A percentile compares a stretch with the other conserved stretches of the same genome.
phyloP scores from a whole-genome alignment of 2,888 invertebrate species.

The Ophion obscuratus region DNA sequence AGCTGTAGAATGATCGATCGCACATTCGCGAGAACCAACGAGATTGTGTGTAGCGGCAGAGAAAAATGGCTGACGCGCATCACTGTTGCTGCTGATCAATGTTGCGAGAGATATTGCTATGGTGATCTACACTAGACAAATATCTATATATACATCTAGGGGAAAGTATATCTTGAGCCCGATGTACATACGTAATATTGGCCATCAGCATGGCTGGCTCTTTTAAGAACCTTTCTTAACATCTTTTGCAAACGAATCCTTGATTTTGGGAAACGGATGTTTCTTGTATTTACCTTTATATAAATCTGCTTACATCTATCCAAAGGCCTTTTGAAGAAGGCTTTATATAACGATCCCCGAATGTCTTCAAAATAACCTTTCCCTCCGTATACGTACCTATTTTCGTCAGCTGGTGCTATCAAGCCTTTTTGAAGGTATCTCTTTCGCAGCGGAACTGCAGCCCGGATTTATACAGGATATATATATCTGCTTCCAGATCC shows the following conservation, averaged over 20 bases:
- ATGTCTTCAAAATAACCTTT: not conserved
- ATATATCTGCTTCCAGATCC: not conserved
- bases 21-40: constrained; percentile 18
- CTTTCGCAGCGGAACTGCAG: not conserved
- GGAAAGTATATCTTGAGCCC: not conserved
- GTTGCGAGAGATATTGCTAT: constrained; percentile 53
- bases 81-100: constrained; percentile 52
- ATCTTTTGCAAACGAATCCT: not conserved
- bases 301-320: not conserved
- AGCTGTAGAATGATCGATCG: constrained; percentile 52
- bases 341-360: not conserved
- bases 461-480: not conserved
- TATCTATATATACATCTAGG: not conserved
- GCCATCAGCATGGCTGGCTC: not conserved
- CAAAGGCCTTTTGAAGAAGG: not conserved
- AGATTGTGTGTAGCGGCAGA: not conserved
- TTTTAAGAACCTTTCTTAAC: not conserved
- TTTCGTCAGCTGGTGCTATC: not conserved
- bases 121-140: not conserved
- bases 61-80: constrained; percentile 49
- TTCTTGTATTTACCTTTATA: not conserved
- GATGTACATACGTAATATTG: not conserved
- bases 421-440: not conserved
- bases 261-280: not conserved
- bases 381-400: not conserved